Evolutionary conservation across 1,140 invertebrate genomes (phyloP).

Genomic region (Drosophila tropicalis): DNA sequence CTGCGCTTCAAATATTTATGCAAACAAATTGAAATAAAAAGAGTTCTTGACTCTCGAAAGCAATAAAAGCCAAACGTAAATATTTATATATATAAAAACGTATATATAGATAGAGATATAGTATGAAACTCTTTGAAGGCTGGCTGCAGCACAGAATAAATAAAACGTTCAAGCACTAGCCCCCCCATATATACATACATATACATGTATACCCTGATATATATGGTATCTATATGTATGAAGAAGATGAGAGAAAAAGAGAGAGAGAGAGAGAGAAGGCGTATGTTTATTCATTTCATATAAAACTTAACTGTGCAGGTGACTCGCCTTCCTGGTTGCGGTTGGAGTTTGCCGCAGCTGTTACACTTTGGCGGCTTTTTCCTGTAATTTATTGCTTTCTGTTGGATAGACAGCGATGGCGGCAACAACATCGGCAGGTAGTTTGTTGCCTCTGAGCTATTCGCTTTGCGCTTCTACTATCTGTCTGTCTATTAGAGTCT

Average conservation of each 20-base stretch:
- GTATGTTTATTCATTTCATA: slow-evolving; percentile 15
- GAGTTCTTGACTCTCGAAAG: slow-evolving; percentile 63
- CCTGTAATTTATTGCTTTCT: slow-evolving; percentile 76
- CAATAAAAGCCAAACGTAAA: slow-evolving; percentile 76
- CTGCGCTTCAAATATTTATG: slow-evolving; percentile 76
- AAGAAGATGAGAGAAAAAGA: too few species aligned
- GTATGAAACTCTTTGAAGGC: not conserved
- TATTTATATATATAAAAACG: slow-evolving; percentile 50
- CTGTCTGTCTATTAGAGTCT: slow-evolving; percentile 27
- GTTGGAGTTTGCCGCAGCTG: slow-evolving; percentile 65
- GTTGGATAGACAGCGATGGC: slow-evolving; percentile 45
- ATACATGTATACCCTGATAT: not conserved
- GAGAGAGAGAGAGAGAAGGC: too few species aligned
- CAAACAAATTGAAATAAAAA: slow-evolving; percentile 81
- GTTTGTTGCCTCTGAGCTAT: slow-evolving; percentile 27
- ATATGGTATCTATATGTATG: not conserved
- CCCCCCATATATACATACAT: not conserved
- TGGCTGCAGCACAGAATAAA: slow-evolving; percentile 27
- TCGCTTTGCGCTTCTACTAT: slow-evolving; percentile 15
- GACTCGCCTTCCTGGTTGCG: slow-evolving; percentile 16
- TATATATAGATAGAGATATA: slow-evolving; percentile 33
- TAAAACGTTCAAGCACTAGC: slow-evolving; percentile 19
- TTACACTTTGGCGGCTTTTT: slow-evolving; percentile 78
- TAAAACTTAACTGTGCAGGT: slow-evolving; percentile 18
- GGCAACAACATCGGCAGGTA: slow-evolving; percentile 12